Percentiles rank a stretch among this genome's conserved stretches.
Conservation (phyloP, 1,140 invertebrate genomes). For the Lepidurus arcticus region DNA sequence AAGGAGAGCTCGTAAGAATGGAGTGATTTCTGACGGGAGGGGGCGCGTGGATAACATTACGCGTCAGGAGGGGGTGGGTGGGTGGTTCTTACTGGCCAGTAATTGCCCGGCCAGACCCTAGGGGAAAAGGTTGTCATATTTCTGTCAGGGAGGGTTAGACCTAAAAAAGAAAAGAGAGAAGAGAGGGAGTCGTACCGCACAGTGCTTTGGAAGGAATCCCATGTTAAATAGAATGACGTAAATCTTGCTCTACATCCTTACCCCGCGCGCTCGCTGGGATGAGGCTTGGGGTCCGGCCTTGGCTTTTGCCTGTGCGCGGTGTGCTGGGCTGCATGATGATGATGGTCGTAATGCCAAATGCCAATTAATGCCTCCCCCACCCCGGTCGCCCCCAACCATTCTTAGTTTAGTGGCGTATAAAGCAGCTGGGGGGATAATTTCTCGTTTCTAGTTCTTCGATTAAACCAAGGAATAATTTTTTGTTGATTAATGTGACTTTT, state of each 20-base stretch:
- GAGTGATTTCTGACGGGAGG: constrained; percentile 2
- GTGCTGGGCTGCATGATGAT: neutral
- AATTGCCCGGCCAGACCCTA: constrained; percentile 20
- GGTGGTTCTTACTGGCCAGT: neutral
- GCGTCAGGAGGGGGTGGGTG: neutral
- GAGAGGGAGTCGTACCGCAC: neutral
- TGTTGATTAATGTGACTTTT: too few relatives aligned
- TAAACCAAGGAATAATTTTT: too few relatives aligned
- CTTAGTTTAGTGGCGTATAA: neutral
- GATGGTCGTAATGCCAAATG: constrained; percentile 18
- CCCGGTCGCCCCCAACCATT: neutral
- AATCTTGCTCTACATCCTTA: neutral
- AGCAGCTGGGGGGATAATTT: neutral
- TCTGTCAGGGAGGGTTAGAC: constrained; percentile 9
- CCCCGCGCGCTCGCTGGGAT: neutral
- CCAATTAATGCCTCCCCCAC: neutral
- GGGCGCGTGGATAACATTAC: constrained; percentile 1
- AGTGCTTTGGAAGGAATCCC: constrained; percentile 21
- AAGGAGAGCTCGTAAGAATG: neutral
- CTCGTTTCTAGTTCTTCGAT: too few relatives aligned
- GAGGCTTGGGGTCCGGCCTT: neutral
- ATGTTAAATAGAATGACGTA: constrained; percentile 22
- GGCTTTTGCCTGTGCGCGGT: neutral
- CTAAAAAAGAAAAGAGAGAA: neutral
- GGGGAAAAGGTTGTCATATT: constrained; percentile 15